Percentiles rank a stretch among this genome's conserved stretches.
phyloP scores from a whole-genome alignment of 1,140 invertebrate species.

The Agrilus planipennis region DNA sequence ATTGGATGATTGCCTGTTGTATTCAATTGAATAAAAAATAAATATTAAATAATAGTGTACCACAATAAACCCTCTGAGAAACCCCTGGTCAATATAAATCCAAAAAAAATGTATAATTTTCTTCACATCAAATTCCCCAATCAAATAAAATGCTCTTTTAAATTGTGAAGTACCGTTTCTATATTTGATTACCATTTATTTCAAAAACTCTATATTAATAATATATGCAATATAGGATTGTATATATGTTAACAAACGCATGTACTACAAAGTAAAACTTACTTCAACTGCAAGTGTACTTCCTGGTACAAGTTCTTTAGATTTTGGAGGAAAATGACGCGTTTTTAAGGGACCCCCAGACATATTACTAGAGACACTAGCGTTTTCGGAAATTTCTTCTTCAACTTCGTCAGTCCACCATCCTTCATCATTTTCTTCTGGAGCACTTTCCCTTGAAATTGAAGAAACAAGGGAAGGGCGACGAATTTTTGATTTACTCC shows the following conservation, averaged over 20 bases:
- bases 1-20: too few relatives aligned
- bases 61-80: too few relatives aligned
- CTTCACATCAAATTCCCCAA: too few relatives aligned
- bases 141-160: too few relatives aligned
- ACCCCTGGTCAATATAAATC: too few relatives aligned
- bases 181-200: too few relatives aligned
- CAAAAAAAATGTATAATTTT: too few relatives aligned
- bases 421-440: conserved; percentile 36
- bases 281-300: conserved; percentile 26
- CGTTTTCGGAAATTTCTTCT: conserved; percentile 22
- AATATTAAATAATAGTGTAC: too few relatives aligned
- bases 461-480: conserved; percentile 13
- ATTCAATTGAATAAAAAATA: too few relatives aligned
- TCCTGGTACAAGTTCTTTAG: conserved; percentile 22
- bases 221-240: background rate
- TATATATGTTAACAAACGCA: background rate
- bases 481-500: conserved; percentile 14
- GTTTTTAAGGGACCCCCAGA: conserved; percentile 8
- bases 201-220: too few relatives aligned
- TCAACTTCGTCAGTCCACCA: conserved; percentile 31
- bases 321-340: conserved; percentile 24
- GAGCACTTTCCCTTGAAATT: conserved; percentile 18
- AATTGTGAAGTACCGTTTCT: too few relatives aligned
- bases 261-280: background rate
- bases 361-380: conserved; percentile 14